Base-by-base conservation (phyloP, 2,888 invertebrate species). In the Tribolium freemani region DNA sequence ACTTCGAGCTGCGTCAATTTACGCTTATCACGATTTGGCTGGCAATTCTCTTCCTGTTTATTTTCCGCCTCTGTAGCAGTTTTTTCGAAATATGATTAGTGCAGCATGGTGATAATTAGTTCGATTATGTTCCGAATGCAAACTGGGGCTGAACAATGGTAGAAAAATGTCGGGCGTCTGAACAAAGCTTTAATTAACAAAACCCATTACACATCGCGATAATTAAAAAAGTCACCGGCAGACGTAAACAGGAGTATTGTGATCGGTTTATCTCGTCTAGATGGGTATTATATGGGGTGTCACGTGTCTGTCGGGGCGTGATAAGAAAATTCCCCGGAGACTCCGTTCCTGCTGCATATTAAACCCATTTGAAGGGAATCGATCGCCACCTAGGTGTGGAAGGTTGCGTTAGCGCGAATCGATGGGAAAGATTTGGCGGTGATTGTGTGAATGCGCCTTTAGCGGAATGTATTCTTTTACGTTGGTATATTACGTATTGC, bases 1-100 rank as follows among this genome's bases (percentile, higher is more conserved):
- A 20, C 72, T 85, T 13, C 80, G 84, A 58, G 83, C 84, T 1
- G 83, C 85, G 10, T 84, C 85, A 4, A 75, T 85, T 51, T 86
- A 84, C 74, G 81, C 83, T 26, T 86, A 80, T 58, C 80, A 82
- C 21, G 72, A 73, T 54, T 70, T 84, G 63, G 77, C 81, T 13
- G 38, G 21, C 13, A 78, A 77, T 68, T 73, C 78, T 6, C 74
- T 83, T 51, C 82, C 83, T 4, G 73, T 83, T 26, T 84, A 84
- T 77, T 83, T 84, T 77, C 80, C 81, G 51, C 78, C 68, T 8
- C 13, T 68, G 48, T 63, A 69, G 45, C 56, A 3, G 4, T 10
- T 31, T 48, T 38, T 38, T 38, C 16, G 1, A 45, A 31, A 45
- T 60, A 31, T 46, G 26, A 48, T 61, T 61, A 61, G 61, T 9